A percentile compares a stretch with the other conserved stretches of the same genome.
Conservation (phyloP, 2,888 invertebrate species). For the Lycia hirtaria region DNA sequence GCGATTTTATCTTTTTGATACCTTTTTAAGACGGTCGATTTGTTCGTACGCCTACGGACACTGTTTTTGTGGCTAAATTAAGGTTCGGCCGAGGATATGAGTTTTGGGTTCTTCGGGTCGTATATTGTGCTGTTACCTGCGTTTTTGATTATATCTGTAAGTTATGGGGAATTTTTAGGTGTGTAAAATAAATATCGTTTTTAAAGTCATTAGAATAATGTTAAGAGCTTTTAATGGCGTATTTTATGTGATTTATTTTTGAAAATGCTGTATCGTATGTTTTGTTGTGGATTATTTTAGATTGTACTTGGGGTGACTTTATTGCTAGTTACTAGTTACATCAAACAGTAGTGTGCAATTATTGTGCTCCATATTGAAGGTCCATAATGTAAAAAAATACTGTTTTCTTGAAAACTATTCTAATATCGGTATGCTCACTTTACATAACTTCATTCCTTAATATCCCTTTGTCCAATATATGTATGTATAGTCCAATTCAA, state of each 20-base stretch:
- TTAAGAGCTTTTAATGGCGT: constrained; percentile 5
- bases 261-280: too few relatives aligned
- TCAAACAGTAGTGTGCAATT: too few relatives aligned
- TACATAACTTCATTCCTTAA: too few relatives aligned
- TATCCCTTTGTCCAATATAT: too few relatives aligned
- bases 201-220: constrained; percentile 12
- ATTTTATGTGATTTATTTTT: constrained; percentile 2
- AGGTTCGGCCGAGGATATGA: constrained; percentile 25
- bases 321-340: too few relatives aligned
- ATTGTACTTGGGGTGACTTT: too few relatives aligned
- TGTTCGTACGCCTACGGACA: constrained; percentile 54
- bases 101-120: constrained; percentile 14
- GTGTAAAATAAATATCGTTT: constrained; percentile 27
- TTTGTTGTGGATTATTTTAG: too few relatives aligned
- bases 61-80: constrained; percentile 49
- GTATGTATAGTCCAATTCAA: too few relatives aligned
- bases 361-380: too few relatives aligned
- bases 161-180: constrained; percentile 17
- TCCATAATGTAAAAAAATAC: too few relatives aligned
- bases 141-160: constrained; percentile 28
- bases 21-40: constrained; percentile 51
- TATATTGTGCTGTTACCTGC: constrained; percentile 23
- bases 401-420: too few relatives aligned
- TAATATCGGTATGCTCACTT: too few relatives aligned
- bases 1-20: constrained; percentile 50